phyloP scores from a whole-genome alignment of 1,140 invertebrate species.

The Trachelipus rathkii region DNA sequence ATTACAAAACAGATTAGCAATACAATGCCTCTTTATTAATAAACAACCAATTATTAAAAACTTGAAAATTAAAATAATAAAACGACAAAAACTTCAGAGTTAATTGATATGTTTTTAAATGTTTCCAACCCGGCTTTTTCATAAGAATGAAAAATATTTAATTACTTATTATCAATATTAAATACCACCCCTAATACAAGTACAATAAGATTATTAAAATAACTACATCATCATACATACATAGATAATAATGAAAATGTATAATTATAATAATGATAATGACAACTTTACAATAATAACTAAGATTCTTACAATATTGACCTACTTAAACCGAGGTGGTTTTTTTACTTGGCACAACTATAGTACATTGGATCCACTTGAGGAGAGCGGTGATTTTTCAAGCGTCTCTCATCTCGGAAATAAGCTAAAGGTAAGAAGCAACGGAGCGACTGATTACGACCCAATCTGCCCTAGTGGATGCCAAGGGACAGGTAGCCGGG shows the following conservation, averaged over 20 bases:
- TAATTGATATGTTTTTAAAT: not conserved
- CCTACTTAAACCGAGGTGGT: not conserved
- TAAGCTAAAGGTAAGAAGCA: conserved; percentile 1
- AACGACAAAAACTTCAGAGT: not conserved
- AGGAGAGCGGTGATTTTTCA: not conserved
- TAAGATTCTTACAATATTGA: not conserved
- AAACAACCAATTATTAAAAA: too few species aligned
- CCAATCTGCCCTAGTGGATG: not conserved
- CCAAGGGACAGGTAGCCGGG: conserved; percentile 1
- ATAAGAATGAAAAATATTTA: too few species aligned
- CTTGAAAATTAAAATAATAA: too few species aligned
- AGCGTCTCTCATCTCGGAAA: not conserved
- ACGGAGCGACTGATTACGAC: not conserved
- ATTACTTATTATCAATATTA: not conserved
- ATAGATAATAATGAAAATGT: not conserved
- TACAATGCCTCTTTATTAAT: too few species aligned
- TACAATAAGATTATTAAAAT: conserved; percentile 12
- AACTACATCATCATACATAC: conserved; percentile 3
- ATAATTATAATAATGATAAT: not conserved
- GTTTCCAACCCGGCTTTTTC: conserved; percentile 3
- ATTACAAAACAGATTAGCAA: too few species aligned
- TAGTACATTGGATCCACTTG: conserved; percentile 1
- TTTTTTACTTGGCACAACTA: not conserved
- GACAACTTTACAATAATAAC: not conserved
- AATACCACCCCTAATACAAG: conserved; percentile 1